Evolutionary conservation across 2,113 vertebrate genomes (phyloP).

Genomic region (Pandion haliaetus): DNA sequence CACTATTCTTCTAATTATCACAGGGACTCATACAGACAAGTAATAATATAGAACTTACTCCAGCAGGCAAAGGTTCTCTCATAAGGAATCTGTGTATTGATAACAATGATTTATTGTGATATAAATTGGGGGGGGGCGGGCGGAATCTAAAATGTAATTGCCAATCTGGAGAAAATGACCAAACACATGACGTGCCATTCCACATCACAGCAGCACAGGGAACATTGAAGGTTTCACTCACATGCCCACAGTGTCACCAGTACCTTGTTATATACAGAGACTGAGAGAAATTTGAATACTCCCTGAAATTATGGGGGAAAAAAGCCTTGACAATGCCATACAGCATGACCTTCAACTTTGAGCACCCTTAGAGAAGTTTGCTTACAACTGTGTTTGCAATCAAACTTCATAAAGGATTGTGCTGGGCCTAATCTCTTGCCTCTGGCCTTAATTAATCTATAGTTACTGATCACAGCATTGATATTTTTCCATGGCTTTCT

Average conservation of each 20-base stretch:
- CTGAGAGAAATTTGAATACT: not conserved
- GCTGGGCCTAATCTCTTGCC: constrained; percentile 15
- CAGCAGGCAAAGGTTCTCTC: not conserved
- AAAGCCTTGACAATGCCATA: not conserved
- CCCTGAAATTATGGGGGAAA: not conserved
- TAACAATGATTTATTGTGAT: not conserved
- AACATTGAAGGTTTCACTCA: not conserved
- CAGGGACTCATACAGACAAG: not conserved
- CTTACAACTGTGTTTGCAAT: not conserved
- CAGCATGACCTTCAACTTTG: not conserved
- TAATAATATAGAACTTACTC: not conserved
- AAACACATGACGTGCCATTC: not conserved
- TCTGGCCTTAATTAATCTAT: constrained; percentile 31
- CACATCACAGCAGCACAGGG: not conserved
- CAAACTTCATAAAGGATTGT: constrained; percentile 2
- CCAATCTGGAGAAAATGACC: not conserved
- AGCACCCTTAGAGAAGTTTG: not conserved
- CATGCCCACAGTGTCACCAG: not conserved
- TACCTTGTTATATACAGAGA: not conserved
- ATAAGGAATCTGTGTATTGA: not conserved
- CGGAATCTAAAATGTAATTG: not conserved
- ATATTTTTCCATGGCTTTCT: not conserved
- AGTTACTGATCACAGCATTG: constrained; percentile 7
- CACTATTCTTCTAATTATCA: not conserved
- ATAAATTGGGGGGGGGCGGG: not conserved